Evolutionary conservation across 64 coral and sea anemone genomes (phyloP).

Genomic region (Anthopleura sola): DNA sequence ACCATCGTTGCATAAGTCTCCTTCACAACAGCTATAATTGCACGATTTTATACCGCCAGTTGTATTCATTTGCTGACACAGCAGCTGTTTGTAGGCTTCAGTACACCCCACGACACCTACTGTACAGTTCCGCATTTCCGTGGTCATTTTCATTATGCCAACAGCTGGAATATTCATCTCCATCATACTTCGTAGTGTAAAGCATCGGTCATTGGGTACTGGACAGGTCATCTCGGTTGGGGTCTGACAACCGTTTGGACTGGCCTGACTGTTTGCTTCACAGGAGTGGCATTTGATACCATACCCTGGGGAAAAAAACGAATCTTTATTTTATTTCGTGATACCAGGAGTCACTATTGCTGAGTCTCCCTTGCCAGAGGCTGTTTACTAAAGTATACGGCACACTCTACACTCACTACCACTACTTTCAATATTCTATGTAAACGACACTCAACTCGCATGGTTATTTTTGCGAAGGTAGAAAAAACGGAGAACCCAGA

Average conservation of each 20-base stretch:
- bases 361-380: too few relatives aligned
- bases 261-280: too few relatives aligned
- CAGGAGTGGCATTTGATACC: not conserved
- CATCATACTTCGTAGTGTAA: not conserved
- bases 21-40: not conserved
- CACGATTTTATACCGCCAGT: not conserved
- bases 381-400: too few relatives aligned
- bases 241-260: not conserved
- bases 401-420: too few relatives aligned
- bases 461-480: too few relatives aligned
- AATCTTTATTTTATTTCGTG: not conserved
- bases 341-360: too few relatives aligned
- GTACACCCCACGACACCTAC: not conserved
- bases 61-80: not conserved
- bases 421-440: too few relatives aligned
- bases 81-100: not conserved
- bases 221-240: not conserved
- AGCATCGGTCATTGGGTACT: not conserved
- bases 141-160: not conserved
- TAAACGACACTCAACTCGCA: too few relatives aligned
- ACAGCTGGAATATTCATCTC: not conserved
- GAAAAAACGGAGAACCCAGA: too few relatives aligned
- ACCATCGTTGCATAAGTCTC: not conserved
- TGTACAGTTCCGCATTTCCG: not conserved
- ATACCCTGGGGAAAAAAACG: not conserved